phyloP scores from a whole-genome alignment of 2,113 vertebrate genomes.

The Hemichromis elongatus region DNA sequence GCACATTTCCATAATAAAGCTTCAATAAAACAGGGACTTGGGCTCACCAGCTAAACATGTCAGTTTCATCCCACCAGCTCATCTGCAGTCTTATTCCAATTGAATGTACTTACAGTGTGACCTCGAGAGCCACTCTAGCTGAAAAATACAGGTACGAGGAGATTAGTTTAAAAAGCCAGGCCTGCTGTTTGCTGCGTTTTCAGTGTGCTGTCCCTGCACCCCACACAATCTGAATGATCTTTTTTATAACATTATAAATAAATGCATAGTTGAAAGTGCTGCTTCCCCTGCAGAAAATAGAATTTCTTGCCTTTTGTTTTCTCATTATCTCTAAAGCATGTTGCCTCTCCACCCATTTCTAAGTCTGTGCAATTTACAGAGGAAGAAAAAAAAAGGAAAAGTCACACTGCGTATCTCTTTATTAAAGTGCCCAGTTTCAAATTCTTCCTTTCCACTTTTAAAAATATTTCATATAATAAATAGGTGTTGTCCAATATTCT shows the following conservation, averaged over 20 bases:
- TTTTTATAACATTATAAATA: conserved; percentile 56
- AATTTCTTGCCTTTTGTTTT: conserved; percentile 58
- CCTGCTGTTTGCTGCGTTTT: conserved; percentile 14
- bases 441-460: conserved; percentile 30
- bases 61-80: neutral
- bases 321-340: conserved; percentile 56
- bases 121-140: neutral
- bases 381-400: conserved; percentile 36
- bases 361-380: conserved; percentile 19
- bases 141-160: conserved; percentile 8
- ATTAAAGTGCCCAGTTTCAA: conserved; percentile 18
- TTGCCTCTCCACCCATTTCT: conserved; percentile 3
- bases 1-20: neutral
- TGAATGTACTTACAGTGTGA: neutral
- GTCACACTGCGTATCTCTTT: conserved; percentile 15
- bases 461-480: conserved; percentile 56
- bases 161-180: conserved; percentile 35
- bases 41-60: neutral
- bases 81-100: neutral
- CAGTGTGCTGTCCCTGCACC: neutral
- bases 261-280: conserved; percentile 30
- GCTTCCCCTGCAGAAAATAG: conserved; percentile 45
- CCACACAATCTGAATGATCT: conserved; percentile 29
- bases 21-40: neutral
- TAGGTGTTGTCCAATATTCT: conserved; percentile 51